Conservation (phyloP, 2,888 invertebrate genomes). For the Philonicus albiceps region DNA sequence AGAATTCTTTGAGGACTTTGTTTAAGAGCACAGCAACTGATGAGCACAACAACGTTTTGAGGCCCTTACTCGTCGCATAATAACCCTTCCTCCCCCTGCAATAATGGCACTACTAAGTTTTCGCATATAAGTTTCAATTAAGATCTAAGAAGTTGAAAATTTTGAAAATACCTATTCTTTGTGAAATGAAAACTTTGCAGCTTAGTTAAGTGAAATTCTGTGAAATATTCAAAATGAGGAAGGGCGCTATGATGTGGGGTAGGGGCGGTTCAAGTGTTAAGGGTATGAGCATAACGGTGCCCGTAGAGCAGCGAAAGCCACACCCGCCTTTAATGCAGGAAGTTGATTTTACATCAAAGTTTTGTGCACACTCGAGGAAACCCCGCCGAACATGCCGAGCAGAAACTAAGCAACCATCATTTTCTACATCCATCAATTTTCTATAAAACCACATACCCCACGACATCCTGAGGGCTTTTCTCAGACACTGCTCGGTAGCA, state of each 20-base stretch:
- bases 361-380: slow-evolving; percentile 45
- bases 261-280: neutral
- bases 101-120: slow-evolving; percentile 4
- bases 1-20: neutral
- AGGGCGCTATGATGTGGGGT: neutral
- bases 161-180: slow-evolving; percentile 23
- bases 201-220: slow-evolving; percentile 43
- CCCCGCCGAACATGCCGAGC: slow-evolving; percentile 35
- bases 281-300: neutral
- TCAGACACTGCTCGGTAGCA: neutral
- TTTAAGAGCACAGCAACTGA: neutral
- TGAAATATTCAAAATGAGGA: slow-evolving; percentile 39
- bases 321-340: slow-evolving; percentile 40
- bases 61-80: neutral
- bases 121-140: slow-evolving; percentile 36
- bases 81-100: neutral
- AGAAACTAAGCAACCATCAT: slow-evolving; percentile 48
- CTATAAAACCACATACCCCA: slow-evolving; percentile 42
- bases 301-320: slow-evolving; percentile 9
- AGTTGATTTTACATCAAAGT: slow-evolving; percentile 48
- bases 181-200: slow-evolving; percentile 41
- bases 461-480: slow-evolving; percentile 47
- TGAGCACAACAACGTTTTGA: neutral
- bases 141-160: slow-evolving; percentile 27
- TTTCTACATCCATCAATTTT: slow-evolving; percentile 44